Base-by-base conservation (phyloP, 92 coral and sea anemone genomes). In the Paragorgia papillata region DNA sequence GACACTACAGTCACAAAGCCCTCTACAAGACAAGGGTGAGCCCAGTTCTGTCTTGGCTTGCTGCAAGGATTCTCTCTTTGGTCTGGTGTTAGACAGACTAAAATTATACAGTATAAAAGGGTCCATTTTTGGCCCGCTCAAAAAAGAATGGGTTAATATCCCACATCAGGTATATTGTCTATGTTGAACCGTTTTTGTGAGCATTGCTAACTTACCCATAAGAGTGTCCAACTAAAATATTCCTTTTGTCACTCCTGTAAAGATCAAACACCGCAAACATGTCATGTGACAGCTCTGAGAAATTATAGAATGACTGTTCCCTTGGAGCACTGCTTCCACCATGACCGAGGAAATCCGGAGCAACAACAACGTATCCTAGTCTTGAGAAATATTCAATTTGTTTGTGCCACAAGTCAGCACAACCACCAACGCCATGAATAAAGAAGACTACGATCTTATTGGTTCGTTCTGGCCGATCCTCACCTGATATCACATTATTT, bases 171-270 rank as follows among this genome's bases (percentile, higher is more conserved):
- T 7, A 6, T 46, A n/a, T 6, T 2, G 9, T 46, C n/a, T 6
- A 46, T 46, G 14, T 46, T 9, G n/a, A 46, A n/a, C n/a, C n/a
- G n/a, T n/a, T n/a, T n/a, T n/a, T n/a, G n/a, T n/a, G n/a, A n/a
- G n/a, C n/a, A n/a, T n/a, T n/a, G n/a, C n/a, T n/a, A n/a, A n/a
- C 97, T 85, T 69, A 95, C 99, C 99, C 99, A 74, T 95, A 95
- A 3, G 99, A 95, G 81, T 95, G 99, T 24, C 99, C 99, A 17
- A 95, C 92, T 25, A 95, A 65, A 30, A 95, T 92, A 49, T 95
- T 95, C 71, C 87, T 88, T 73, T 80, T 95, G 20, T 53, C 78
- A 79, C 88, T 91, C 31, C 90, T 71, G 73, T 79, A 95, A 57
- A 92, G 97, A 81, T 95, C 99, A 74, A 95, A 95, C 81, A 95